These are phyloP conservation scores for Eumaeus atala DNA, from an alignment of 1,140 invertebrate species.

Conservation along the genomic window DNA sequence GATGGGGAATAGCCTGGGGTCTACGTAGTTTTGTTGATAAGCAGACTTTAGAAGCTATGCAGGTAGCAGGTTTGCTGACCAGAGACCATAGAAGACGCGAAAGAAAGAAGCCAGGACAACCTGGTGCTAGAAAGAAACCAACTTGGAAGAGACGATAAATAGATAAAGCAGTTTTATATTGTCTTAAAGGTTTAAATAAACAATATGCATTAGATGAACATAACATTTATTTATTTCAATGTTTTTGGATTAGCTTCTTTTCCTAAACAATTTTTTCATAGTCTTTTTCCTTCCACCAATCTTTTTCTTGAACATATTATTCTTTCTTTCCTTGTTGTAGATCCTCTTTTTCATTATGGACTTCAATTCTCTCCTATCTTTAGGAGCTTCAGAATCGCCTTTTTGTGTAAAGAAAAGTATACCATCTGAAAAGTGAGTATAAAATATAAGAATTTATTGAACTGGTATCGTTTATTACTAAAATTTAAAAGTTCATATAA, in stretches of 20 bases:
- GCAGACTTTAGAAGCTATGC: conserved; percentile 87
- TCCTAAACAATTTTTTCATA: conserved; percentile 52
- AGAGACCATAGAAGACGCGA: conserved; percentile 86
- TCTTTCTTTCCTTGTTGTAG: conserved; percentile 75
- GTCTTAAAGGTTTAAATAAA: conserved; percentile 9
- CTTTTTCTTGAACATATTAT: conserved; percentile 69
- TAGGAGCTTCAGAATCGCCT: conserved; percentile 44
- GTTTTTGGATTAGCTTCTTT: conserved; percentile 31
- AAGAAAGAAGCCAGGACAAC: conserved; percentile 95
- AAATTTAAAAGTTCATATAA: too few relatives aligned
- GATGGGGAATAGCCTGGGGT: conserved; percentile 87
- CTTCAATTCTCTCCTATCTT: conserved; percentile 76
- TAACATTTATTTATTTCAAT: conserved; percentile 4
- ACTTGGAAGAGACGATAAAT: conserved; percentile 94
- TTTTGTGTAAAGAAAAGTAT: conserved; percentile 74
- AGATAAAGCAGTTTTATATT: not conserved
- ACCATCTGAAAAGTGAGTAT: conserved; percentile 71
- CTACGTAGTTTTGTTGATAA: conserved; percentile 87
- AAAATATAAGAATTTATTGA: too few relatives aligned
- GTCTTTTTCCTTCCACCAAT: conserved; percentile 60
- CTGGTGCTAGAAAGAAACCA: conserved; percentile 91
- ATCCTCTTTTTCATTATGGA: conserved; percentile 77
- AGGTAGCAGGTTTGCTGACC: conserved; percentile 93
- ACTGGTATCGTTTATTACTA: too few relatives aligned
- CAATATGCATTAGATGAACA: not conserved